Evolutionary conservation across 1,140 invertebrate species (phyloP), one percentile per base, ranked within the genome.

Genomic region (Portunus trituberculatus): DNA sequence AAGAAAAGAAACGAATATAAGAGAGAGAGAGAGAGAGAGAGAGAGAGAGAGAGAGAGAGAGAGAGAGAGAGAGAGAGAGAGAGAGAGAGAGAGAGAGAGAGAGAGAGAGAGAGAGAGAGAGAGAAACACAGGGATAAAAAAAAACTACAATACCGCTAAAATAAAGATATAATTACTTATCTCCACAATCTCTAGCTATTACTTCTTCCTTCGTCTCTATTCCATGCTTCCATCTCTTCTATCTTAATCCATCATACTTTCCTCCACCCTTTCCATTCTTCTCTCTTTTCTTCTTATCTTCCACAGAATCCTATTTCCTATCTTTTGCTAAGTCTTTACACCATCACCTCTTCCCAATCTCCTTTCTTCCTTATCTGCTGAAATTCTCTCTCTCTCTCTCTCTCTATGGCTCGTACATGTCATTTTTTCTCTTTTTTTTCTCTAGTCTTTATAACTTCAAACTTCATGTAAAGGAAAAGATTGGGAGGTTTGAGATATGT

Each of bases 1-100:
- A 10, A 59, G 0, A 1, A 20, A 59, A 10, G 12, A 59, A 4
- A 59, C 8, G n/a, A 20, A 59, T 59, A 59, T 4, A 25, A 76
- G 67, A 76, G 67, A 76, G 67, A 76, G 67, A 76, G 67, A 46
- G 87, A 48, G 25, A 89, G 87, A 89, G 28, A 89, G 39, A 88
- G 46, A 88, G 32, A 88, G 46, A 88, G 32, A 39, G 46, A 88
- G 46, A 48, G 87, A 88, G 52, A 59, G 52, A 59, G 52, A 59
- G 52, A 59, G 52, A 59, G 52, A 59, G 52, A 59, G 52, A 59
- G 52, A 59, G 52, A 59, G 52, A 59, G 52, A 59, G 52, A 59
- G 52, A 59, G 52, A 59, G 52, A 59, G 52, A 59, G 52, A 59
- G 52, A 59, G 52, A 59, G 52, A 59, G 52, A 59, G 52, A 59